Evolutionary conservation across 1,140 invertebrate species (phyloP).

Genomic region (Acromyrmex charruanus): DNA sequence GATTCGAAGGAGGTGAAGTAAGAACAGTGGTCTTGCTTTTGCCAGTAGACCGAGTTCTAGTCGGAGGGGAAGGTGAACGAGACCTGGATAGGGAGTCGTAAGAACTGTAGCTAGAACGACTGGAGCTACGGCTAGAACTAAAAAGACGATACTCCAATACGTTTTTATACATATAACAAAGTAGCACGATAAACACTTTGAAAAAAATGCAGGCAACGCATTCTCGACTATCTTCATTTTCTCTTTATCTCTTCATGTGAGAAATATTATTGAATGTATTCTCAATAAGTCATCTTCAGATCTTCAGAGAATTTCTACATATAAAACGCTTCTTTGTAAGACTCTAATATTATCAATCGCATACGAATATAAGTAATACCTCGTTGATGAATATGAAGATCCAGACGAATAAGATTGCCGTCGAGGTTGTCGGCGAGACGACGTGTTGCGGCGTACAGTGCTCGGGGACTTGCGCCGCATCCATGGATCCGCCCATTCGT

Average conservation of each 20-base stretch:
- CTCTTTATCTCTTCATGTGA: not conserved
- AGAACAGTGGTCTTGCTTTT: constrained; percentile 82
- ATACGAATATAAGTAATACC: constrained; percentile 83
- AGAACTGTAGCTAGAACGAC: constrained; percentile 87
- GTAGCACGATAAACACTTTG: not conserved
- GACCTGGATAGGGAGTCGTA: constrained; percentile 88
- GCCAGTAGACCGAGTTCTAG: constrained; percentile 81
- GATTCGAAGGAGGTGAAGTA: constrained; percentile 73
- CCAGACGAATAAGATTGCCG: constrained; percentile 91
- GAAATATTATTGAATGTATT: not conserved
- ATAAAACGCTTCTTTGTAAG: not conserved
- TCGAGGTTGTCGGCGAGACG: constrained; percentile 85
- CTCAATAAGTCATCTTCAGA: not conserved
- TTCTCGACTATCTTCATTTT: not conserved
- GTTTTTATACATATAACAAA: constrained; percentile 19
- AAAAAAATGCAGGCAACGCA: not conserved
- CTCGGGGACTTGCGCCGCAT: constrained; percentile 92
- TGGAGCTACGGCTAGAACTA: constrained; percentile 87
- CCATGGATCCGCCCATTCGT: constrained; percentile 98
- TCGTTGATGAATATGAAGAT: constrained; percentile 91
- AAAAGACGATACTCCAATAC: constrained; percentile 75
- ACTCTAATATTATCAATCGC: not conserved
- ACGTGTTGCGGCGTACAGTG: constrained; percentile 86
- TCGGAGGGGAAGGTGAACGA: constrained; percentile 86
- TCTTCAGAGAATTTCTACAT: not conserved